These are phyloP conservation scores for Labroides dimidiatus DNA, from an alignment of 2,797 vertebrate genomes.

Conservation along the genomic window DNA sequence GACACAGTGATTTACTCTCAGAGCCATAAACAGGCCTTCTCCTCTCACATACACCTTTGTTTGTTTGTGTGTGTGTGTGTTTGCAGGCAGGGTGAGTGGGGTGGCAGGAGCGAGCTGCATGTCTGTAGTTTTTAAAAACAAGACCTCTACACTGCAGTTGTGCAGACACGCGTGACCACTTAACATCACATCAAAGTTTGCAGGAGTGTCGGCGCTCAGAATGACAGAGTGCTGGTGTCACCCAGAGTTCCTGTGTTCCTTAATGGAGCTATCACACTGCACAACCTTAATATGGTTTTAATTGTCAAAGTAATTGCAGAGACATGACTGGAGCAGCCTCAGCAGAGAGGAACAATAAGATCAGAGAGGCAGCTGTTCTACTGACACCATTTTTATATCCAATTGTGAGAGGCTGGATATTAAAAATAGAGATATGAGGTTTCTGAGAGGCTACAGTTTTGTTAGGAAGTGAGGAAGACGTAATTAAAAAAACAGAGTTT, in stretches of 20 bases:
- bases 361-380: constrained; percentile 57
- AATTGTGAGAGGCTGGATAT: constrained; percentile 21
- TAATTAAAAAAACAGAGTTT: neutral
- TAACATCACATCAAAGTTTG: constrained; percentile 36
- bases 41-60: constrained; percentile 32
- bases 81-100: constrained; percentile 39
- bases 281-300: constrained; percentile 54
- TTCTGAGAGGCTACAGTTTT: constrained; percentile 2
- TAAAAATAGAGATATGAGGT: neutral
- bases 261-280: constrained; percentile 58
- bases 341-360: constrained; percentile 44
- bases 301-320: constrained; percentile 59
- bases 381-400: constrained; percentile 42
- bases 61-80: constrained; percentile 10
- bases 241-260: constrained; percentile 30
- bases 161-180: constrained; percentile 37
- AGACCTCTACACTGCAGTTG: constrained; percentile 33
- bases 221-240: constrained; percentile 44
- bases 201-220: constrained; percentile 23
- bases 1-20: constrained; percentile 83
- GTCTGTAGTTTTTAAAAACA: constrained; percentile 33
- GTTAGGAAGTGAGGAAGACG: constrained; percentile 1
- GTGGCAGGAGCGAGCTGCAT: constrained; percentile 35
- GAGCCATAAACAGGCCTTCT: constrained; percentile 71
- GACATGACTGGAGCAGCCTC: constrained; percentile 47